Evolutionary conservation across 2,797 vertebrate species (phyloP), one percentile per base, ranked within the genome.

Genomic region (Pantherophis vulpinus): DNA sequence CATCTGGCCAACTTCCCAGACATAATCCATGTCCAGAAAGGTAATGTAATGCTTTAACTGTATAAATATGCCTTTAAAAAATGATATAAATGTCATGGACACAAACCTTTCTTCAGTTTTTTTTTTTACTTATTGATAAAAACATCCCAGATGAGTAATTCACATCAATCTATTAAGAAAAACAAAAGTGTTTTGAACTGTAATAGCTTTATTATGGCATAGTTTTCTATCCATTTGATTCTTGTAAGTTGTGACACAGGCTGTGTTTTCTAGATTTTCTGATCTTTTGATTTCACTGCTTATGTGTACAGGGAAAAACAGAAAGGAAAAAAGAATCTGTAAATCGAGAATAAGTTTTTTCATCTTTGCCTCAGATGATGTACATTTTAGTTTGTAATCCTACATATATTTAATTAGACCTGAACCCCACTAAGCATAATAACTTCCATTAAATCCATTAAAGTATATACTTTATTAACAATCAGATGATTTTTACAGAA

Each of bases 11-110:
- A 99, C 98, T 99, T 99, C 95, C 99, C 99, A 37, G 99, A 99
- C 96, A 99, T 99, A 98, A 99, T 99, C 97, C 99, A 99, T 37
- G 99, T 99, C 91, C 99, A 99, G 97, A 99, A 99, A 99, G 99
- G 99, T 99, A 99, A 98, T 18, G 83, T 91, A 89, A 83, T 47
- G 14, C 6, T 4, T 37, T 70, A 2, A 0, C 0, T 93, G 0
- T 47, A 94, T 93, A 91, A 20, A 61, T 74, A 54, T 0, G 0
- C 7, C 5, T 51, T 1, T 1, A 88, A 83, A 79, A 79, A 83
- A 83, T 88, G 60, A 0, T 2, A 0, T 88, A 0, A 54, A 2
- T 25, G 42, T 63, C 14, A 0, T 88, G 2, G 14, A 0, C 0
- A 47, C 90, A 18, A 87, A 3, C 14, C 0, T 11, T 27, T 94